Conservation (phyloP, 2,888 invertebrate species). For the Lasioglossum malachurum region DNA sequence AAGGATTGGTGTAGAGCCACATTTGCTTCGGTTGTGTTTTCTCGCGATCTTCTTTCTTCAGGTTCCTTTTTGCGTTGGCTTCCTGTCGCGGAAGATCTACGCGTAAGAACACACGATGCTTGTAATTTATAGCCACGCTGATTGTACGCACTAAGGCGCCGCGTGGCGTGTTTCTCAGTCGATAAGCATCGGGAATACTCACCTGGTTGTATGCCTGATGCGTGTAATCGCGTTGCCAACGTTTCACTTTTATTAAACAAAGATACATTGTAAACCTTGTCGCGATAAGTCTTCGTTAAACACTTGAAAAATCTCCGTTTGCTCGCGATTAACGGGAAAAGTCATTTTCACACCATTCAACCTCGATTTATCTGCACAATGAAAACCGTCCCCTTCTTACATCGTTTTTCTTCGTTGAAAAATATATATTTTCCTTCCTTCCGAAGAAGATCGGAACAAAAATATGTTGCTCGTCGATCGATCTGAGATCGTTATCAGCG, state of each 20-base stretch:
- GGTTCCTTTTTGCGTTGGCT: conserved; percentile 33
- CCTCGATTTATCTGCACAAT: neutral
- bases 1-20: conserved; percentile 29
- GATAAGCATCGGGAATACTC: conserved; percentile 74
- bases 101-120: conserved; percentile 61
- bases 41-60: conserved; percentile 19
- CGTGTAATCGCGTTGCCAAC: conserved; percentile 51
- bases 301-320: conserved; percentile 57
- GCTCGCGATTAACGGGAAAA: conserved; percentile 49
- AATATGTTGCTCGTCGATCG: conserved; percentile 37
- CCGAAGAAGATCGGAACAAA: neutral
- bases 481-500: conserved; percentile 65
- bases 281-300: conserved; percentile 60
- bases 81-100: conserved; percentile 65
- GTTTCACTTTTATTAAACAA: conserved; percentile 72
- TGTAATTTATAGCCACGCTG: conserved; percentile 72
- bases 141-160: conserved; percentile 73
- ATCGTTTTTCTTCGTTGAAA: too few relatives aligned
- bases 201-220: conserved; percentile 64
- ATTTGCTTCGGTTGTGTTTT: conserved; percentile 32
- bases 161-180: conserved; percentile 70
- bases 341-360: conserved; percentile 21
- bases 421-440: too few relatives aligned
- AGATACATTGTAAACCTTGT: conserved; percentile 66
- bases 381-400: neutral